These are phyloP conservation scores for Selene dorsalis DNA, from an alignment of 2,797 vertebrate genomes.

Conservation along the genomic window DNA sequence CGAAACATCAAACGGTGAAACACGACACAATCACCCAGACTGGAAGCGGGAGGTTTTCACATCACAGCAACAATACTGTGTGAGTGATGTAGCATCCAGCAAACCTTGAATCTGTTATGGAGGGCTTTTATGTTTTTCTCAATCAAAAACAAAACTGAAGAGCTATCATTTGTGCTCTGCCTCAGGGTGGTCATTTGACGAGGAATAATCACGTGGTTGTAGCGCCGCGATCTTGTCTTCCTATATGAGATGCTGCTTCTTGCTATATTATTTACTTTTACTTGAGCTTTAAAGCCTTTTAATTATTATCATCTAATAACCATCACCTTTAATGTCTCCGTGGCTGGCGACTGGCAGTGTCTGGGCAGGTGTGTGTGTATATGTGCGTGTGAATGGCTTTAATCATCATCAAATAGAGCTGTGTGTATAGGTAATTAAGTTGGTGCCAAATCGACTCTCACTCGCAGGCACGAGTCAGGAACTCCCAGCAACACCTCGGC, in stretches of 20 bases:
- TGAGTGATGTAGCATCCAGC: constrained; percentile 49
- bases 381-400: constrained; percentile 69
- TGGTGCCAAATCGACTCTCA: constrained; percentile 81
- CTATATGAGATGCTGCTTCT: constrained; percentile 54
- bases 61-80: constrained; percentile 29
- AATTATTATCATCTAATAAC: constrained; percentile 83
- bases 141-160: constrained; percentile 71
- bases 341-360: constrained; percentile 74
- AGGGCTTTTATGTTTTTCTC: constrained; percentile 67
- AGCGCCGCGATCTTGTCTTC: constrained; percentile 44
- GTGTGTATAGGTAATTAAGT: constrained; percentile 81
- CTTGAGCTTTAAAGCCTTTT: constrained; percentile 77
- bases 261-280: constrained; percentile 72
- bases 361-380: constrained; percentile 69
- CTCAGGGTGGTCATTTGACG: constrained; percentile 78
- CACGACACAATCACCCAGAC: constrained; percentile 19
- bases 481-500: constrained; percentile 52
- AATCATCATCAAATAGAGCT: constrained; percentile 82
- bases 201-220: constrained; percentile 76
- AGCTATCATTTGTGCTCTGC: constrained; percentile 74
- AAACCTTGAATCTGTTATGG: constrained; percentile 54
- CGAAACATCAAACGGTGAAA: constrained; percentile 48
- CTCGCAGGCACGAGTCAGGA: constrained; percentile 68
- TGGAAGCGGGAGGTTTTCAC: constrained; percentile 32
- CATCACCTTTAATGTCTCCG: constrained; percentile 80